These are phyloP conservation scores for Balearica regulorum DNA, from an alignment of 2,797 vertebrate genomes.

Conservation along the genomic window DNA sequence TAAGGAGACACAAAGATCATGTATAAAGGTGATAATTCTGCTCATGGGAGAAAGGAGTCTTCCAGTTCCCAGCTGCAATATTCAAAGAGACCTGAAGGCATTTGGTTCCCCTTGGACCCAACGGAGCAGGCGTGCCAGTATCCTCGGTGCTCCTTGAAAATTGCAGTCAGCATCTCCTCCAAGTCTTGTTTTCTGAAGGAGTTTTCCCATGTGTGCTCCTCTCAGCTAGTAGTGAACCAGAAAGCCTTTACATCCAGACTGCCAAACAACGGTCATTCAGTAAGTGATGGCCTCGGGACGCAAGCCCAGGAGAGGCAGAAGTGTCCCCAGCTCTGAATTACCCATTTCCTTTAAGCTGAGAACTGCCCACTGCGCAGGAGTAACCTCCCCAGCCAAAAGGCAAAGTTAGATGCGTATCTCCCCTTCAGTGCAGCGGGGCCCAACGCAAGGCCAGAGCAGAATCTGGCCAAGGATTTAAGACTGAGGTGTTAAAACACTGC, in stretches of 20 bases:
- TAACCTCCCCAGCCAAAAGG: neutral
- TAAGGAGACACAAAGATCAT: neutral
- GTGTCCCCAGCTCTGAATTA: neutral
- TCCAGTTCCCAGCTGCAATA: neutral
- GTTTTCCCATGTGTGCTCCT: neutral
- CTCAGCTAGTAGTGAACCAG: neutral
- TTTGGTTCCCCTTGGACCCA: neutral
- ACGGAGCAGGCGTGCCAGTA: accelerated
- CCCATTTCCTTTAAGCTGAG: neutral
- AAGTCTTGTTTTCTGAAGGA: neutral
- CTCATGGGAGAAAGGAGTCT: neutral
- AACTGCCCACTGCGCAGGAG: neutral
- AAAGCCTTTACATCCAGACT: neutral
- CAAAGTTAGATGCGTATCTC: neutral
- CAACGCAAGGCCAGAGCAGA: neutral
- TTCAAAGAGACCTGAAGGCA: neutral
- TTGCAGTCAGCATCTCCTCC: neutral
- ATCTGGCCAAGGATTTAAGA: neutral
- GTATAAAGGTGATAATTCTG: neutral
- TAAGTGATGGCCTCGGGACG: neutral
- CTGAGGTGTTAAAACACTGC: neutral
- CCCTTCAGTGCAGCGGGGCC: accelerated
- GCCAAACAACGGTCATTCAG: neutral
- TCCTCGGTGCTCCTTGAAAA: neutral
- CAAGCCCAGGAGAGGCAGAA: neutral